A percentile compares a stretch with the other conserved stretches of the same genome.
phyloP scores from a whole-genome alignment of 2,888 invertebrate genomes.

The Tubulanus polymorphus region DNA sequence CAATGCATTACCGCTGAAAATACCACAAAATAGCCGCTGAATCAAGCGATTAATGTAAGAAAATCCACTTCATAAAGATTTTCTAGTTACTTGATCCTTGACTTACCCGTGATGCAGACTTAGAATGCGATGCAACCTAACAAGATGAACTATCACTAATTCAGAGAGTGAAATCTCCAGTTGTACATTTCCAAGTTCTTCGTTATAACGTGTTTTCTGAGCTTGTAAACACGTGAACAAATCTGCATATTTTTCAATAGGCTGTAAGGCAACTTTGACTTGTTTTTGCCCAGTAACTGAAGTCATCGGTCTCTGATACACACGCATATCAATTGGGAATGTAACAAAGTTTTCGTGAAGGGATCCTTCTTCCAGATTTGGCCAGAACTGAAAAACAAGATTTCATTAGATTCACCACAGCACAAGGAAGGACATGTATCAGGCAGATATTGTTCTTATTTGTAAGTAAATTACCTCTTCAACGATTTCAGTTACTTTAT shows the following conservation, averaged over 20 bases:
- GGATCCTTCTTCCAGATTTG: conserved; percentile 29
- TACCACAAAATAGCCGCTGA: no score
- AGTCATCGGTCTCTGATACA: conserved; percentile 44
- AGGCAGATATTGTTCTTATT: no score
- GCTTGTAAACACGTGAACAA: conserved; percentile 45
- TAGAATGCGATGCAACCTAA: conserved; percentile 48
- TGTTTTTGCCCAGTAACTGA: conserved; percentile 37
- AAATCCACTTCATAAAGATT: no score
- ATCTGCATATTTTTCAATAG: conserved; percentile 39
- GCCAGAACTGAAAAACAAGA: conserved; percentile 33
- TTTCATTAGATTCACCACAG: no score
- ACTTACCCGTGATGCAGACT: conserved; percentile 49
- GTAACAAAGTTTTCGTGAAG: conserved; percentile 46
- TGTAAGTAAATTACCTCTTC: conserved; percentile 26
- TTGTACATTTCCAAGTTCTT: conserved; percentile 49
- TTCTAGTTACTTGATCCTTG: no score
- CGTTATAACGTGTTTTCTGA: conserved; percentile 49
- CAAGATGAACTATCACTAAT: conserved; percentile 45
- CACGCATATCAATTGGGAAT: conserved; percentile 45
- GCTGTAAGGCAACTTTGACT: conserved; percentile 44
- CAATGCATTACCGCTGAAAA: conserved; percentile 49
- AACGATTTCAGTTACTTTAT: conserved; percentile 35
- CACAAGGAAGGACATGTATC: no score
- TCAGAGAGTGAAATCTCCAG: conserved; percentile 50
- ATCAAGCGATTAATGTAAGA: no score